A percentile compares a stretch with the other conserved stretches of the same genome.
Conservation (phyloP, 2,113 vertebrate genomes). For the Sebastes schlegelii region DNA sequence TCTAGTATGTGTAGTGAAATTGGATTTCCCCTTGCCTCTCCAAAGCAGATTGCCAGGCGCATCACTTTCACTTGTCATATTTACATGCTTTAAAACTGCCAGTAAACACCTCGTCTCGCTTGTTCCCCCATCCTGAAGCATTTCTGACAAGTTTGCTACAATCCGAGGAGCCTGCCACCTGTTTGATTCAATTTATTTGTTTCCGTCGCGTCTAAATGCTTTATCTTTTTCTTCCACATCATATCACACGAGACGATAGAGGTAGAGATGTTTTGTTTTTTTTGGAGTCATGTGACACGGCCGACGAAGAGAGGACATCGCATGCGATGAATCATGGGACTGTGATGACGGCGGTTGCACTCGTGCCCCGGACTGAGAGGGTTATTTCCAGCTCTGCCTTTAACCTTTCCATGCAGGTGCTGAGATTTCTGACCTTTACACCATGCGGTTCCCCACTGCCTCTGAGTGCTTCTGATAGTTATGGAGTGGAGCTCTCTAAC, state of each 20-base stretch:
- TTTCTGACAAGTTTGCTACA: slow-evolving; percentile 25
- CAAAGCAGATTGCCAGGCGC: slow-evolving; percentile 10
- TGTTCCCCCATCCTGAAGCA: neutral
- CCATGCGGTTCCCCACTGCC: slow-evolving; percentile 59
- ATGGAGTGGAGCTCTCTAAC: slow-evolving; percentile 63
- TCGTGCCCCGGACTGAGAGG: slow-evolving; percentile 15
- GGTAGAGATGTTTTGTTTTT: neutral
- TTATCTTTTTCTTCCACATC: neutral
- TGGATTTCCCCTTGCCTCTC: slow-evolving; percentile 28
- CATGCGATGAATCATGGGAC: slow-evolving; percentile 32
- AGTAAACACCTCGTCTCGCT: slow-evolving; percentile 22
- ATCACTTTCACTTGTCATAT: slow-evolving; percentile 32
- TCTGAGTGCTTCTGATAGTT: slow-evolving; percentile 74
- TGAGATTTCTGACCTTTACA: slow-evolving; percentile 77
- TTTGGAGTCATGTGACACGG: neutral
- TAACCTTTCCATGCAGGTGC: slow-evolving; percentile 79
- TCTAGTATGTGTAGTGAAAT: slow-evolving; percentile 36
- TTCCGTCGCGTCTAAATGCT: neutral
- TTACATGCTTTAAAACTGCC: slow-evolving; percentile 30
- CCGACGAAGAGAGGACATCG: slow-evolving; percentile 1
- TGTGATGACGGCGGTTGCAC: slow-evolving; percentile 20
- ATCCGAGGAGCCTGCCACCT: neutral
- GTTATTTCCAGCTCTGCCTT: slow-evolving; percentile 77
- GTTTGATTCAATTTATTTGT: slow-evolving; percentile 30
- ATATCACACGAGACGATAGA: neutral